A percentile compares a stretch with the other conserved stretches of the same genome.
phyloP scores from a whole-genome alignment of 2,113 vertebrate species.

The Oreotrochilus melanogaster region DNA sequence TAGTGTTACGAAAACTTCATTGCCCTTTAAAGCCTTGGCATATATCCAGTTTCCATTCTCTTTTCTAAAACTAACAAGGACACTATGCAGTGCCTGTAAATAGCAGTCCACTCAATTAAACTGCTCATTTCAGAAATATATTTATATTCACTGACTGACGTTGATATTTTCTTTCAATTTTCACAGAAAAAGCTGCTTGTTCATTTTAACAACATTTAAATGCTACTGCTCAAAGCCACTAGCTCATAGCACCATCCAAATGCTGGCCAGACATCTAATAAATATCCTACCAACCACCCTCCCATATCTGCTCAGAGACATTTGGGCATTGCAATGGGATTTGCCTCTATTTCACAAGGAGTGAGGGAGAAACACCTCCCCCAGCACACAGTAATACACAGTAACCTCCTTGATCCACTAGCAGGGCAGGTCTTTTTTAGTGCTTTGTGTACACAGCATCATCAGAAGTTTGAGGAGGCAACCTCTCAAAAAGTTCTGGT shows the following conservation, averaged over 20 bases:
- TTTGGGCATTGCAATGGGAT: neutral
- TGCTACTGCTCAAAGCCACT: neutral
- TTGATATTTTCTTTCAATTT: conserved; percentile 18
- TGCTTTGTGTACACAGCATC: neutral
- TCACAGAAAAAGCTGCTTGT: neutral
- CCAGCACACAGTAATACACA: neutral
- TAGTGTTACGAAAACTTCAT: conserved; percentile 30
- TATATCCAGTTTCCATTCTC: neutral
- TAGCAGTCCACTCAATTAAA: neutral
- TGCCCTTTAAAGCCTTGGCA: conserved; percentile 55
- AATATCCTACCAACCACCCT: neutral
- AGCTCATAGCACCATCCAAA: neutral
- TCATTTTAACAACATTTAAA: neutral
- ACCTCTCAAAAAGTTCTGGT: neutral
- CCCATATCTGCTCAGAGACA: neutral
- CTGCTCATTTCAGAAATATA: neutral
- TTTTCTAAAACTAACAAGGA: conserved; percentile 35
- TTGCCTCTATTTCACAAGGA: neutral
- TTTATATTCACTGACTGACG: neutral
- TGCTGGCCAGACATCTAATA: neutral
- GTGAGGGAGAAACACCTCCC: neutral
- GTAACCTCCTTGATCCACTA: neutral
- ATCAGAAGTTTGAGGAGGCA: neutral
- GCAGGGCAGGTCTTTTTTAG: neutral
- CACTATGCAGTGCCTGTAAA: neutral